Conservation (phyloP, 2,113 vertebrate genomes). For the Dascyllus trimaculatus region DNA sequence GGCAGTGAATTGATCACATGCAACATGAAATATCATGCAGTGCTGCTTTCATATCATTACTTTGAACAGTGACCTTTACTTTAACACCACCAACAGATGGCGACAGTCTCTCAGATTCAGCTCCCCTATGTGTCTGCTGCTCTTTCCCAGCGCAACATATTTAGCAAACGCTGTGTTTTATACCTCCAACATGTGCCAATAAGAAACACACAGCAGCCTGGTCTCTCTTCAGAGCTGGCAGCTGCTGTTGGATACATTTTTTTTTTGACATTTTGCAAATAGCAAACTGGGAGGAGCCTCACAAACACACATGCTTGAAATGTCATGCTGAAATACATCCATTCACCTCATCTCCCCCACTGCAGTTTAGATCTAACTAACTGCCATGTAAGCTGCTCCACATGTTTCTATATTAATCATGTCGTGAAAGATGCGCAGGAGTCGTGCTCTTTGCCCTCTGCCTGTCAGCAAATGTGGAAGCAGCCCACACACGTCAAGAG, state of each 20-base stretch:
- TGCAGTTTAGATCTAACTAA: neutral
- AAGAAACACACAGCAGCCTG: neutral
- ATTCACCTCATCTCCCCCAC: neutral
- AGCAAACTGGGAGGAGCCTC: conserved; percentile 38
- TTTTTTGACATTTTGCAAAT: neutral
- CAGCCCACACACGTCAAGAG: conserved; percentile 13
- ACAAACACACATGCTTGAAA: neutral
- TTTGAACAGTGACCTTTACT: conserved; percentile 5
- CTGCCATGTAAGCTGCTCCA: neutral
- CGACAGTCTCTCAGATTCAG: conserved; percentile 58
- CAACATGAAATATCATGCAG: too few species aligned
- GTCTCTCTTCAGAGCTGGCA: neutral
- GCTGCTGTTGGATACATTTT: neutral
- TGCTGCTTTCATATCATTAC: neutral
- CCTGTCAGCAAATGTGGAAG: neutral
- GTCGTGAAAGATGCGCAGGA: neutral
- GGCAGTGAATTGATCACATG: neutral
- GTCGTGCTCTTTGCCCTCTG: conserved; percentile 47
- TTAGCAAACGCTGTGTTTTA: neutral
- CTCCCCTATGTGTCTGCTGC: neutral
- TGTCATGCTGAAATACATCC: neutral
- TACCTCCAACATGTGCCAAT: neutral
- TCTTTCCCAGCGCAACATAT: neutral
- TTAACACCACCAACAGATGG: conserved; percentile 73
- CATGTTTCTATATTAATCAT: conserved; percentile 3